A percentile compares a stretch with the other conserved stretches of the same genome.
These are phyloP conservation scores for Diadema setosum DNA, from an alignment of 35 echinoderm and acorn worm species.

Conservation along the genomic window DNA sequence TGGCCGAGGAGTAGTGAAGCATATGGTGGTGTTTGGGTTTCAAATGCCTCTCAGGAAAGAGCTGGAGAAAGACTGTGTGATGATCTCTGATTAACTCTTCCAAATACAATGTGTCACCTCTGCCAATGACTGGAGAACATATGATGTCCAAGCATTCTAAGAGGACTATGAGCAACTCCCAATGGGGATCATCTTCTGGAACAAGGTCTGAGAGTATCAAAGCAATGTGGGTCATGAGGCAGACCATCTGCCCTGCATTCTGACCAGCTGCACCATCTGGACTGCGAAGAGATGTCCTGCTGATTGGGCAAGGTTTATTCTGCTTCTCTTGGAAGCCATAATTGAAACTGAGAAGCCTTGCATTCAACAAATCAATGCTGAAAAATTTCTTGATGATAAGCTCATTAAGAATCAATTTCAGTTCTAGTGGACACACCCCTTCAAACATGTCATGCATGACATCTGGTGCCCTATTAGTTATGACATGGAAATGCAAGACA, in stretches of 20 bases:
- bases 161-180: constrained; percentile 25
- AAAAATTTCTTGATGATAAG: not conserved
- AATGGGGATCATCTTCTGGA: constrained; percentile 47
- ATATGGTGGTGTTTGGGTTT: constrained; percentile 50
- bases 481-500: not conserved
- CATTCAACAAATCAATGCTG: not conserved
- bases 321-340: no score
- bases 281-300: not conserved
- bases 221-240: constrained; percentile 26
- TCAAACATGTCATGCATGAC: not conserved
- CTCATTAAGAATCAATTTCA: not conserved
- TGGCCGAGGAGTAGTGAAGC: constrained; percentile 25
- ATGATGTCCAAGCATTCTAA: constrained; percentile 61
- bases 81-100: constrained; percentile 47
- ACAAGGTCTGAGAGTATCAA: constrained; percentile 41
- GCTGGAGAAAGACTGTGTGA: constrained; percentile 1
- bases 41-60: constrained; percentile 22
- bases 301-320: not conserved
- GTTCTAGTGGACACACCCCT: not conserved
- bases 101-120: constrained; percentile 20
- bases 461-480: not conserved
- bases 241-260: constrained; percentile 58
- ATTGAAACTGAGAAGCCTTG: not conserved
- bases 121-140: constrained; percentile 29
- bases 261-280: constrained; percentile 61